Evolutionary conservation across 2,888 invertebrate species (phyloP).

Genomic region (Strigamia crassipes): DNA sequence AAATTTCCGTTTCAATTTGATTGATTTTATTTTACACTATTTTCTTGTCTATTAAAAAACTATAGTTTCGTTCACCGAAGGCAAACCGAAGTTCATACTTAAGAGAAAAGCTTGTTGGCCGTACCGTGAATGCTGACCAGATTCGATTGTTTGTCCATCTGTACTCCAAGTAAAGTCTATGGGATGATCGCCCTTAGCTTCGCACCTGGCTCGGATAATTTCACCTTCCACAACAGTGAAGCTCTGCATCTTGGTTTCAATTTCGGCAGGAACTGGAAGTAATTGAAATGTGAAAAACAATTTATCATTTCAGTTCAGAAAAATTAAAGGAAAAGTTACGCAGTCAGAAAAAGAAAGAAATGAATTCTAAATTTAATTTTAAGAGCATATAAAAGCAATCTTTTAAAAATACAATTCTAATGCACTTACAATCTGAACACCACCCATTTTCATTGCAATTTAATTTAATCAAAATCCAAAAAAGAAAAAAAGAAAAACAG

Average conservation of each 20-base stretch:
- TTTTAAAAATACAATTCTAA: conserved; percentile 16
- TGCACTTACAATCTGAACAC: not conserved
- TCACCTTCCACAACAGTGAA: conserved; percentile 49
- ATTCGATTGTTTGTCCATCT: conserved; percentile 46
- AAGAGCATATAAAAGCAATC: not conserved
- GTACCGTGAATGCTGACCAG: conserved; percentile 45
- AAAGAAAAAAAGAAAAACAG: not conserved
- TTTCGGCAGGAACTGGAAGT: conserved; percentile 50
- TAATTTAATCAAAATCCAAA: not conserved
- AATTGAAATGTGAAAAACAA: conserved; percentile 49
- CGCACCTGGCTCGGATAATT: conserved; percentile 49
- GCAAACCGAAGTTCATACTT: no score
- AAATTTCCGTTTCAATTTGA: no score
- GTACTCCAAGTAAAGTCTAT: conserved; percentile 49
- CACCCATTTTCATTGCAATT: not conserved
- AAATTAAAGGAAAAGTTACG: not conserved
- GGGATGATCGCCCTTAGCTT: conserved; percentile 50
- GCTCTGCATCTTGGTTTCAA: conserved; percentile 50
- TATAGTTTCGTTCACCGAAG: no score
- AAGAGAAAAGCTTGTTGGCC: not conserved
- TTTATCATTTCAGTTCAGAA: not conserved
- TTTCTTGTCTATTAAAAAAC: no score
- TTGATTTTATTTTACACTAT: no score
- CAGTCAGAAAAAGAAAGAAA: not conserved
- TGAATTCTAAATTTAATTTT: not conserved